Evolutionary conservation across 2,113 vertebrate species (phyloP).

Genomic region (Phocoena sinus): DNA sequence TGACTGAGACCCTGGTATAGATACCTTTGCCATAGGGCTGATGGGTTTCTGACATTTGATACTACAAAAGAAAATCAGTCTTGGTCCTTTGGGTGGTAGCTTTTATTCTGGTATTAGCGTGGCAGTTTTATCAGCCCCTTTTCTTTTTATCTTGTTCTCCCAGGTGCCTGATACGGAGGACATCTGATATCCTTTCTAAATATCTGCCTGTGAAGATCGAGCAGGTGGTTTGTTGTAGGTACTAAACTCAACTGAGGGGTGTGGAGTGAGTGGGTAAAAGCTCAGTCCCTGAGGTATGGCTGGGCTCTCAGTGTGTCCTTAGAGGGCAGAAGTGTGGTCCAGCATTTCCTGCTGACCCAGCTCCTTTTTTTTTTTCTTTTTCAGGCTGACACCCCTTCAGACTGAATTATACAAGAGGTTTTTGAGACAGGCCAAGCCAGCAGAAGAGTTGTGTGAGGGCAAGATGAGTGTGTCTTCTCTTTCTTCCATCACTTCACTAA

Average conservation of each 20-base stretch:
- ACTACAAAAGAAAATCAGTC: not conserved
- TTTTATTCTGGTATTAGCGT: not conserved
- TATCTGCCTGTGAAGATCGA: constrained; percentile 99
- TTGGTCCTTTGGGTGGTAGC: not conserved
- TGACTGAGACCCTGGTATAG: not conserved
- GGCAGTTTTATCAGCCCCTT: not conserved
- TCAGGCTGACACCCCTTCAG: constrained; percentile 92
- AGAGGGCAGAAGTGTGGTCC: not conserved
- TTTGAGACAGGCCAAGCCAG: constrained; percentile 91
- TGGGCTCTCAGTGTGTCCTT: not conserved
- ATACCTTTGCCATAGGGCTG: not conserved
- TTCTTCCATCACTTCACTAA: constrained; percentile 96
- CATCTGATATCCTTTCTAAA: constrained; percentile 97
- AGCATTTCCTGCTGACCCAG: constrained; percentile 1
- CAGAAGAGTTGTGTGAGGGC: constrained; percentile 86
- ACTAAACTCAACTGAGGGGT: constrained; percentile 36
- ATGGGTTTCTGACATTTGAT: not conserved
- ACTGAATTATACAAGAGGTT: constrained; percentile 91
- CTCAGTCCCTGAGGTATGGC: not conserved
- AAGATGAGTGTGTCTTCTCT: constrained; percentile 94
- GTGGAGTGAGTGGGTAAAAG: not conserved
- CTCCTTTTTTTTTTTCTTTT: constrained; percentile 32
- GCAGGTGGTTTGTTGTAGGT: constrained; percentile 98
- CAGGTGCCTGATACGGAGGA: constrained; percentile 96
- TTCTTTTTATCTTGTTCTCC: constrained; percentile 33